phyloP scores from a whole-genome alignment of 2,888 invertebrate species.

The Hypolimnas misippus region DNA sequence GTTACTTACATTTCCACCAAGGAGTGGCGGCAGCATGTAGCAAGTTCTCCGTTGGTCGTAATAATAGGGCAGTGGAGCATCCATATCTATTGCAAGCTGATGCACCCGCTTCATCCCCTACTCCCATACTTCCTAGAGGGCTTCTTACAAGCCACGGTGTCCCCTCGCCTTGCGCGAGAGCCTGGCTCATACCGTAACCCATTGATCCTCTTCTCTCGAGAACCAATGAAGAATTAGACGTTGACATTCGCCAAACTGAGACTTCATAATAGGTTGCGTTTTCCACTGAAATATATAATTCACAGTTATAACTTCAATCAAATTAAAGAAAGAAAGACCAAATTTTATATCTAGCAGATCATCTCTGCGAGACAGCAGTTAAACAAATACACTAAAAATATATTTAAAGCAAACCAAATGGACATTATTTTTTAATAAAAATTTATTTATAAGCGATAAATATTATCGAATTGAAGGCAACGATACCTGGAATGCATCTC shows the following conservation, averaged over 20 bases:
- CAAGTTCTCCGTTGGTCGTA: conserved; percentile 69
- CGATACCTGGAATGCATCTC: conserved; percentile 73
- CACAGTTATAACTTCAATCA: background rate
- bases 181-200: conserved; percentile 68
- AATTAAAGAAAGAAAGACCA: too few species aligned
- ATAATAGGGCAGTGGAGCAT: conserved; percentile 65
- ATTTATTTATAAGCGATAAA: too few species aligned
- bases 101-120: conserved; percentile 74
- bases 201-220: conserved; percentile 68
- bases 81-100: conserved; percentile 77
- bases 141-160: conserved; percentile 63
- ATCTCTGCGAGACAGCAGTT: too few species aligned
- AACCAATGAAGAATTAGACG: conserved; percentile 68
- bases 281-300: conserved; percentile 59
- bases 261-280: conserved; percentile 79
- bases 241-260: conserved; percentile 75
- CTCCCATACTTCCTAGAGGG: conserved; percentile 58
- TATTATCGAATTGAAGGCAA: too few species aligned
- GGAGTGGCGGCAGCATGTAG: conserved; percentile 66
- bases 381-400: too few species aligned
- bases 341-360: too few species aligned
- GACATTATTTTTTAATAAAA: too few species aligned
- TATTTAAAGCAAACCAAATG: too few species aligned
- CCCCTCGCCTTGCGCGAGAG: conserved; percentile 58
- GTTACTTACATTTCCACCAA: conserved; percentile 78